Evolutionary conservation across 2,888 invertebrate species (phyloP).

Genomic region (Noctua janthina): DNA sequence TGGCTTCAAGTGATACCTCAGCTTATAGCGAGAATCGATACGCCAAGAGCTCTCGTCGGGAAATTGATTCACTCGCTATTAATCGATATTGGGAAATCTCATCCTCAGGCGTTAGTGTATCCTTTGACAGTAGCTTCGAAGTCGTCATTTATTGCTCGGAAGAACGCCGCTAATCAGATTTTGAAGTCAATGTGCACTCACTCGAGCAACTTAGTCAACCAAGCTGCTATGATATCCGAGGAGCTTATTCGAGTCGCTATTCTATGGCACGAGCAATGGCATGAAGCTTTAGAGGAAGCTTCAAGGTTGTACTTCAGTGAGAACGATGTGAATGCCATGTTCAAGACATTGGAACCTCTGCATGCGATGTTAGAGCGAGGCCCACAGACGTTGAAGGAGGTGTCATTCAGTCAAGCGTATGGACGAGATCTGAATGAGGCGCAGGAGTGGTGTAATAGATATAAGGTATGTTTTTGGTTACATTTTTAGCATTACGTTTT

Average conservation of each 20-base stretch:
- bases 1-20: constrained; percentile 99
- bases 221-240: constrained; percentile 98
- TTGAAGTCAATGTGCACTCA: constrained; percentile 98
- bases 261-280: constrained; percentile 99
- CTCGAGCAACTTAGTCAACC: constrained; percentile 97
- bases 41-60: constrained; percentile 96
- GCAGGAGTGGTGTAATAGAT: constrained; percentile 98
- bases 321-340: constrained; percentile 98
- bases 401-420: constrained; percentile 98
- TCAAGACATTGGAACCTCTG: constrained; percentile 97
- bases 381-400: constrained; percentile 98
- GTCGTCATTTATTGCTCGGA: constrained; percentile 95
- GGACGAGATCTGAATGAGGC: constrained; percentile 98
- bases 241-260: constrained; percentile 99
- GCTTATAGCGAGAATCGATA: constrained; percentile 99
- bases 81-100: constrained; percentile 99
- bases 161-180: constrained; percentile 98
- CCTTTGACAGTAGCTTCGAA: constrained; percentile 99
- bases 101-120: constrained; percentile 99
- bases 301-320: constrained; percentile 98
- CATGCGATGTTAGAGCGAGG: constrained; percentile 98
- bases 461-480: constrained; percentile 89
- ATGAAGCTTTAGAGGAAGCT: constrained; percentile 99
- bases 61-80: constrained; percentile 97
- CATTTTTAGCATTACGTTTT: background rate